phyloP scores from a whole-genome alignment of 2,888 invertebrate species.

The Camptogramma bilineatum region DNA sequence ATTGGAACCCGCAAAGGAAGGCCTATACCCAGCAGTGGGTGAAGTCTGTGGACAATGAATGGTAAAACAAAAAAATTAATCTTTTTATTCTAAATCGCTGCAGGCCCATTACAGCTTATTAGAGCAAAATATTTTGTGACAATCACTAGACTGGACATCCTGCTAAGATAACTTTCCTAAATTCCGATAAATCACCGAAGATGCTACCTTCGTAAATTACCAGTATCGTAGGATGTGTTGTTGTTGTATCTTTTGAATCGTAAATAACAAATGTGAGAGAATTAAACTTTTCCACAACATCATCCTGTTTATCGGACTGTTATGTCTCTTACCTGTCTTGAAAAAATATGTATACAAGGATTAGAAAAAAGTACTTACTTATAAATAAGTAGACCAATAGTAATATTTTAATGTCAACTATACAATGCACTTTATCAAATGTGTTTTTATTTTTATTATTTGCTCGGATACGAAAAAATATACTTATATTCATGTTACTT shows the following conservation, averaged over 20 bases:
- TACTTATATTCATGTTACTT: too few species aligned
- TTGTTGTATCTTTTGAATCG: constrained; percentile 74
- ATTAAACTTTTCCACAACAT: constrained; percentile 71
- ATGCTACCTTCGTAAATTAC: constrained; percentile 46
- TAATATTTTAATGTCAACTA: too few species aligned
- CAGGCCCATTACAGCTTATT: too few species aligned
- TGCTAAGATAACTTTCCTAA: constrained; percentile 2
- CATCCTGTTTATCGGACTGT: constrained; percentile 72
- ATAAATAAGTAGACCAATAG: neutral
- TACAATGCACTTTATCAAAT: too few species aligned
- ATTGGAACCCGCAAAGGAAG: too few species aligned
- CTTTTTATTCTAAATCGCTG: too few species aligned
- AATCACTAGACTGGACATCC: constrained; percentile 5
- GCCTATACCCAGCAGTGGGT: too few species aligned
- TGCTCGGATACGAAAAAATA: too few species aligned
- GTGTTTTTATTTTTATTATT: too few species aligned
- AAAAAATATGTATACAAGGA: neutral
- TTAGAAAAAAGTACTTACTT: neutral
- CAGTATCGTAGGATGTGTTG: constrained; percentile 68
- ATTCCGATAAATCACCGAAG: constrained; percentile 11
- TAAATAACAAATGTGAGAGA: constrained; percentile 78
- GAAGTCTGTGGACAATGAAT: too few species aligned
- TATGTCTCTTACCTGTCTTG: constrained; percentile 43
- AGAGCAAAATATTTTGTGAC: neutral
- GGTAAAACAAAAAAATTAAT: too few species aligned